Evolutionary conservation across 2,113 vertebrate genomes (phyloP).

Genomic region (Ctenodactylus gundi): DNA sequence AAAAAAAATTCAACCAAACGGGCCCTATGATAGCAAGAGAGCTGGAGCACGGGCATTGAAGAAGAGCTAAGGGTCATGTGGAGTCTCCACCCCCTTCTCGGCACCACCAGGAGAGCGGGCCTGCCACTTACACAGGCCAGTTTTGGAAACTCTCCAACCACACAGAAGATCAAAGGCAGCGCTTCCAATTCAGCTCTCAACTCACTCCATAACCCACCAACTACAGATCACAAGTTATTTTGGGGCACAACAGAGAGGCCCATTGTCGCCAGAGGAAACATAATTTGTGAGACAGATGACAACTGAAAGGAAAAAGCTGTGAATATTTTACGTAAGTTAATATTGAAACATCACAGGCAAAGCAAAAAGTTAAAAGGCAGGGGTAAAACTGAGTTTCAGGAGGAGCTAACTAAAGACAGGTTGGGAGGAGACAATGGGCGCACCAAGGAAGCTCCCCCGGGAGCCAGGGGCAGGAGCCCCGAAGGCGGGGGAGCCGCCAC

Average conservation of each 20-base stretch:
- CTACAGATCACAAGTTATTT: neutral
- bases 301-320: neutral
- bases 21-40: too few relatives aligned
- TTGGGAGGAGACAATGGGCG: neutral
- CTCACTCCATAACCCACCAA: neutral
- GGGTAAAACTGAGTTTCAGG: neutral
- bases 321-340: neutral
- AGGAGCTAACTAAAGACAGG: neutral
- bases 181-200: neutral
- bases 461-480: neutral
- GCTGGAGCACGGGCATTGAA: fast-evolving
- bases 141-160: neutral
- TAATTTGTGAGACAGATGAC: neutral
- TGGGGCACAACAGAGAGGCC: neutral
- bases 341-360: neutral
- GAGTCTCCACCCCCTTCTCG: too few relatives aligned
- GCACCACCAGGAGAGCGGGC: neutral
- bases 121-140: neutral
- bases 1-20: neutral
- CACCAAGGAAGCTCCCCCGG: neutral
- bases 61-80: too few relatives aligned
- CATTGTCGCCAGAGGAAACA: neutral
- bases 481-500: neutral
- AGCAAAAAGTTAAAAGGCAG: neutral
- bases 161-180: neutral